Evolutionary conservation across 2,888 invertebrate species (phyloP).

Genomic region (Diloba caeruleocephala): DNA sequence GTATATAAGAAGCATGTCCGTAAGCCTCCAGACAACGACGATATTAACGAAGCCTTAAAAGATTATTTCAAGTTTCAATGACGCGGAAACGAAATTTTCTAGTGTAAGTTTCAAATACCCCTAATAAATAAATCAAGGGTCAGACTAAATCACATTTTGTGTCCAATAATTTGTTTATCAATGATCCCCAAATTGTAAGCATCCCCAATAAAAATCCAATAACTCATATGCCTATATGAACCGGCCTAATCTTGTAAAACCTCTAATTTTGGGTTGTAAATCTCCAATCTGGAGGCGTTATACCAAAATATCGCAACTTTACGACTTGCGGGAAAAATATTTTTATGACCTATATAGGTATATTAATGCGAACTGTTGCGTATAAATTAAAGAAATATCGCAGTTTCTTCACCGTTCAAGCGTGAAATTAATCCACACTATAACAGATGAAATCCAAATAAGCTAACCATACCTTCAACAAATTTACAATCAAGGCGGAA

Average conservation of each 20-base stretch:
- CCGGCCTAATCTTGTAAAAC: conserved; percentile 4
- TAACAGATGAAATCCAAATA: too few species aligned
- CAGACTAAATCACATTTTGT: background rate
- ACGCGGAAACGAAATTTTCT: too few species aligned
- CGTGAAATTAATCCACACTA: too few species aligned
- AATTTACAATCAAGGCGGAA: too few species aligned
- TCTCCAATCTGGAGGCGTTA: conserved; percentile 5
- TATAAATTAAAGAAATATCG: background rate
- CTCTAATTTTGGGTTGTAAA: background rate
- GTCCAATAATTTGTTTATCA: conserved; percentile 2
- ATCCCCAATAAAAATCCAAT: conserved; percentile 17
- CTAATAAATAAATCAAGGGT: conserved; percentile 17
- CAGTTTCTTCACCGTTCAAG: background rate
- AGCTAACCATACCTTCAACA: too few species aligned
- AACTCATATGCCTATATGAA: conserved; percentile 7
- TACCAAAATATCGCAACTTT: conserved; percentile 22
- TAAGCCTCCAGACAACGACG: too few species aligned
- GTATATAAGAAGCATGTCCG: too few species aligned
- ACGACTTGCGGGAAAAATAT: conserved; percentile 31
- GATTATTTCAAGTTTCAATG: too few species aligned
- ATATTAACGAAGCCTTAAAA: too few species aligned
- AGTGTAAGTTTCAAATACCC: conserved; percentile 4
- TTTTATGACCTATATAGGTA: conserved; percentile 39
- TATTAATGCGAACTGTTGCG: conserved; percentile 9
- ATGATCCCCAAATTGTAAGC: background rate